Evolutionary conservation across 2,888 invertebrate species (phyloP).

Genomic region (Oscheius sp.): DNA sequence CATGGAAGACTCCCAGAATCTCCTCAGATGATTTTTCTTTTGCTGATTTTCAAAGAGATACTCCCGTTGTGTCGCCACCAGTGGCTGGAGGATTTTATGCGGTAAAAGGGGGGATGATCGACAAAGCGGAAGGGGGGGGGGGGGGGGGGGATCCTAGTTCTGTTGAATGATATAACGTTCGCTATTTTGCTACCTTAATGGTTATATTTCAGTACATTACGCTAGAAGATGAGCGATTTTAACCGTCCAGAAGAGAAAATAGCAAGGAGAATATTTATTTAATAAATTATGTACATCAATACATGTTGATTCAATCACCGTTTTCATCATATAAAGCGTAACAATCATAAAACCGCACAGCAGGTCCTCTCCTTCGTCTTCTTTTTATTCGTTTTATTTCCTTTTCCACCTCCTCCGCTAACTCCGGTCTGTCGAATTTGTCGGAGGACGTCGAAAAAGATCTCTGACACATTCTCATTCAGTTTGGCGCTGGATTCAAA

Average conservation of each 20-base stretch:
- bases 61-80: background rate
- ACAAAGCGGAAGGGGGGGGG: background rate
- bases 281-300: constrained; percentile 5
- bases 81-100: constrained; percentile 22
- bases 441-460: constrained; percentile 12
- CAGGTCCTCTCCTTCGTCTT: background rate
- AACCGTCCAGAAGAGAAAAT: background rate
- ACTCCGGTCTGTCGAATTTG: constrained; percentile 13
- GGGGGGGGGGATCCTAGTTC: too few relatives aligned
- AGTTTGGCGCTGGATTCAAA: constrained; percentile 99
- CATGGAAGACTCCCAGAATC: constrained; percentile 37
- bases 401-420: background rate
- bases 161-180: background rate
- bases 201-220: constrained; percentile 29
- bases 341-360: background rate
- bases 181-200: background rate
- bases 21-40: constrained; percentile 38
- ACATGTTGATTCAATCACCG: background rate
- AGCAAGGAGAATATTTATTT: background rate
- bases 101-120: background rate
- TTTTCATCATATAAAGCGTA: background rate
- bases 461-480: constrained; percentile 97
- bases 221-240: constrained; percentile 18
- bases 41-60: background rate
- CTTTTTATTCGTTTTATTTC: background rate